phyloP scores from a whole-genome alignment of 2,888 invertebrate species.

The Spicauda simplicius region DNA sequence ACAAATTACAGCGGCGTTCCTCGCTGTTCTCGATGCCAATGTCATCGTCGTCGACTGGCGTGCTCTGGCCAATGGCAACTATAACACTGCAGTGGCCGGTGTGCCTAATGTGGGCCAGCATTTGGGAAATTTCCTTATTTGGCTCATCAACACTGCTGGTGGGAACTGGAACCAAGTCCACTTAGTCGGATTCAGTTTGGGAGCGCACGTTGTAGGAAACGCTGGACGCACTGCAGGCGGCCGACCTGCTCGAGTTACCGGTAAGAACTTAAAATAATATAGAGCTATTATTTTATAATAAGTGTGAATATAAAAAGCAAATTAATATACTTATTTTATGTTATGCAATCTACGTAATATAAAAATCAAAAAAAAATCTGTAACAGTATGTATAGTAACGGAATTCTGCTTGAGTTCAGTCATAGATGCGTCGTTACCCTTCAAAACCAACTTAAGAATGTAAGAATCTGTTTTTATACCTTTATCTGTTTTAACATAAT shows the following conservation, averaged over 20 bases:
- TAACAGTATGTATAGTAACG: too few species aligned
- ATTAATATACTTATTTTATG: too few species aligned
- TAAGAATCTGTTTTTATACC: too few species aligned
- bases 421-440: too few species aligned
- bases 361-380: too few species aligned
- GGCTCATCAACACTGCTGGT: too few species aligned
- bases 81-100: constrained; percentile 55
- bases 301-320: too few species aligned
- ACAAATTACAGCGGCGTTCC: constrained; percentile 54
- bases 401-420: too few species aligned
- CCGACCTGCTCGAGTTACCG: constrained; percentile 46
- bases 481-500: too few species aligned
- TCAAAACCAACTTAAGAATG: too few species aligned
- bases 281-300: too few species aligned
- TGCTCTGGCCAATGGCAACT: constrained; percentile 49
- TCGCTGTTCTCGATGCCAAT: constrained; percentile 58
- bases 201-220: constrained; percentile 45
- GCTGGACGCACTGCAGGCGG: constrained; percentile 50
- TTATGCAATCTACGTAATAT: too few species aligned
- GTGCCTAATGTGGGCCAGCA: constrained; percentile 49
- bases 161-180: constrained; percentile 49
- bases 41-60: constrained; percentile 72
- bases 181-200: constrained; percentile 56
- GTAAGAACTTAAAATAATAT: constrained; percentile 34
- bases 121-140: constrained; percentile 43